Evolutionary conservation across 2,797 vertebrate genomes (phyloP).

Genomic region (Falco naumanni): DNA sequence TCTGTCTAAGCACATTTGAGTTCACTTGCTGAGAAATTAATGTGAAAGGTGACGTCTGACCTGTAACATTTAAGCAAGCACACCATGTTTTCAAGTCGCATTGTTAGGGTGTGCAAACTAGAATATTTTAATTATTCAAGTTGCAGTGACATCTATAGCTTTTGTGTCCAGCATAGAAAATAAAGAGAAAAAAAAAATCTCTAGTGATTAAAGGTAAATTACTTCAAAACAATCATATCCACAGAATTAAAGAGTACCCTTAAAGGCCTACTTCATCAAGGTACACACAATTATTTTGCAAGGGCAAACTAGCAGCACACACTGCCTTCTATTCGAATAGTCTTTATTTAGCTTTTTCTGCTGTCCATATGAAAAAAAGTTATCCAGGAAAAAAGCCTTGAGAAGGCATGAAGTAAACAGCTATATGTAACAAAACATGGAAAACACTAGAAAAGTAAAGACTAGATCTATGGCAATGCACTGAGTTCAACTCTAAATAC

Average conservation of each 20-base stretch:
- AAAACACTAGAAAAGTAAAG: not conserved
- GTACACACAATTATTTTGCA: not conserved
- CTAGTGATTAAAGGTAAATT: not conserved
- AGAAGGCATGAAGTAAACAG: not conserved
- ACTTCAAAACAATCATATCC: not conserved
- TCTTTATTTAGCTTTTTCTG: not conserved
- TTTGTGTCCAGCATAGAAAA: not conserved
- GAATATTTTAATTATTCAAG: constrained; percentile 15
- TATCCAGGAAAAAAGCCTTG: not conserved
- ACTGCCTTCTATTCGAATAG: not conserved
- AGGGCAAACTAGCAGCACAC: not conserved
- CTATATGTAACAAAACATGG: not conserved
- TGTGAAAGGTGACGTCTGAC: not conserved
- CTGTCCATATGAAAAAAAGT: not conserved
- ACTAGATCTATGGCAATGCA: not conserved
- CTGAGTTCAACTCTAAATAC: not conserved
- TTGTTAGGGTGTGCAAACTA: not conserved
- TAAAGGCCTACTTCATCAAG: not conserved
- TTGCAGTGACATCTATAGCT: not conserved
- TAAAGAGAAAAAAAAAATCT: not conserved
- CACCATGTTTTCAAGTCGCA: not conserved
- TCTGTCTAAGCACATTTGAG: not conserved
- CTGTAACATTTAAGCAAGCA: constrained; percentile 4
- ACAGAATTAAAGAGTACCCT: not conserved
- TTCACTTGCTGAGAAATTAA: not conserved